These are phyloP conservation scores for Thalassophryne amazonica DNA, from an alignment of 2,797 vertebrate species.

Conservation along the genomic window DNA sequence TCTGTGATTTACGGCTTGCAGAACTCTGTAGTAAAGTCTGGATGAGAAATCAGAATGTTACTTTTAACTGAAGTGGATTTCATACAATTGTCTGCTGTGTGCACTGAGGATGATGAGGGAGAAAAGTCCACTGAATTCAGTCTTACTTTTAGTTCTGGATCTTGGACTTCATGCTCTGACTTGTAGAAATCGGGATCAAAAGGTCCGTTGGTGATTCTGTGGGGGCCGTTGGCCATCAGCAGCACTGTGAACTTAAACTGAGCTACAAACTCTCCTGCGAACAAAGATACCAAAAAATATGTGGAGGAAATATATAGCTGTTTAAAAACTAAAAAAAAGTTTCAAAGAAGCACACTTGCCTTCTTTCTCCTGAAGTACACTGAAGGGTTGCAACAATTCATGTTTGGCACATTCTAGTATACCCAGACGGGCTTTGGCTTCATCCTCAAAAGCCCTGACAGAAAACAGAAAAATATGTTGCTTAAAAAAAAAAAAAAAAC, in stretches of 20 bases:
- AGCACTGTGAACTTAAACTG: slow-evolving; percentile 98
- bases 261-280: slow-evolving; percentile 89
- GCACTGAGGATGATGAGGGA: neutral
- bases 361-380: slow-evolving; percentile 95
- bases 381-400: slow-evolving; percentile 93
- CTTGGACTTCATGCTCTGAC: slow-evolving; percentile 92
- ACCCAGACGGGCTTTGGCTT: slow-evolving; percentile 93
- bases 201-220: slow-evolving; percentile 89
- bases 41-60: slow-evolving; percentile 1
- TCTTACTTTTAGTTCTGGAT: slow-evolving; percentile 88
- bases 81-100: neutral
- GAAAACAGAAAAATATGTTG: no score
- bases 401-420: slow-evolving; percentile 97
- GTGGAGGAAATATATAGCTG: neutral
- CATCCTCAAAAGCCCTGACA: slow-evolving; percentile 93
- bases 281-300: neutral
- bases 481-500: no score
- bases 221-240: slow-evolving; percentile 93
- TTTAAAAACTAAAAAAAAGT: neutral
- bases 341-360: slow-evolving; percentile 70
- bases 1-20: slow-evolving; percentile 94
- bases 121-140: neutral
- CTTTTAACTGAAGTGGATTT: neutral
- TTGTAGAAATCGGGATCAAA: slow-evolving; percentile 91
- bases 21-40: slow-evolving; percentile 96